These are phyloP conservation scores for Sigmodon hispidus DNA, from an alignment of 2,113 vertebrate genomes.

Conservation along the genomic window DNA sequence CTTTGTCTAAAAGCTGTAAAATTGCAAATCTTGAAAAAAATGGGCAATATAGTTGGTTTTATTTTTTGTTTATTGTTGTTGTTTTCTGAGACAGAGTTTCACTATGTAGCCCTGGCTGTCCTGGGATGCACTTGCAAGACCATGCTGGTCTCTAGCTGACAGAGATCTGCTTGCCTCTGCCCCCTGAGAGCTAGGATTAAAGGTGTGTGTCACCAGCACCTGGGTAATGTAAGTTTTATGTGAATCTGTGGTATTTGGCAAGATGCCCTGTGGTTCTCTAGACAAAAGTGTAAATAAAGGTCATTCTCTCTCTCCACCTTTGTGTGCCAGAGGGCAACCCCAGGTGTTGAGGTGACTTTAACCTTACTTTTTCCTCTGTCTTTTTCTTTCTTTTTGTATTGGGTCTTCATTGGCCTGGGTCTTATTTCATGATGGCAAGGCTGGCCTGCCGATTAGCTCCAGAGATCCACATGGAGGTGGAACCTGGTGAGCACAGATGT, in stretches of 20 bases:
- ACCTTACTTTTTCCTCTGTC: background rate
- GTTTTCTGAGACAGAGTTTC: background rate
- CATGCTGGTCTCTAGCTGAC: background rate
- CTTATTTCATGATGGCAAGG: background rate
- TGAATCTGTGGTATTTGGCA: background rate
- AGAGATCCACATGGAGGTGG: background rate
- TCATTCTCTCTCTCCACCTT: too few species aligned
- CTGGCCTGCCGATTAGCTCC: background rate
- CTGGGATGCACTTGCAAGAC: background rate
- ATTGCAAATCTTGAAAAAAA: background rate
- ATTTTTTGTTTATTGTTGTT: background rate
- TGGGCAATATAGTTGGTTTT: background rate
- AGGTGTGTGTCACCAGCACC: background rate
- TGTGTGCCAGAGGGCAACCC: background rate
- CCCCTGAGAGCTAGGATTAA: background rate
- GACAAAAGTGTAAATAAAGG: background rate
- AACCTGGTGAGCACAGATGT: background rate
- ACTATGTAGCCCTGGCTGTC: background rate
- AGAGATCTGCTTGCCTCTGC: background rate
- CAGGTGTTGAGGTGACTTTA: background rate
- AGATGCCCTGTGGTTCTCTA: background rate
- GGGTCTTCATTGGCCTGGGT: background rate
- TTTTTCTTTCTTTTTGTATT: background rate
- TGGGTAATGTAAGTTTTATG: background rate
- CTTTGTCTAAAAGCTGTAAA: conserved; percentile 1